Evolutionary conservation across 1,140 invertebrate species (phyloP).

Genomic region (Lordiphosa mommai): DNA sequence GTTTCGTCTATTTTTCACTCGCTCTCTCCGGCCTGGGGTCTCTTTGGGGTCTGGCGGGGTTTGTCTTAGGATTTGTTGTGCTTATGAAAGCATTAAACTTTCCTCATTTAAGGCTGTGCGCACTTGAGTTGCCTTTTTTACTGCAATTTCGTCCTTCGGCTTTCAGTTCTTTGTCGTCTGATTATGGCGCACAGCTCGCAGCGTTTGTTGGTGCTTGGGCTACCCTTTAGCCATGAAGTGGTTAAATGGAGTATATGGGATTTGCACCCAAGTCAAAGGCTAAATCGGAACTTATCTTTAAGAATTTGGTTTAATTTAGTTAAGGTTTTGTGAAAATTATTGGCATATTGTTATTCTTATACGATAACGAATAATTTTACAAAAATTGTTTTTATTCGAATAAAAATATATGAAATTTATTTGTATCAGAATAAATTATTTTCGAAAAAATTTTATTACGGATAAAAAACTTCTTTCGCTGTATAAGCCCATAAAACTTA

Average conservation of each 20-base stretch:
- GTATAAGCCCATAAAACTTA: no score
- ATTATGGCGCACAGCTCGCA: conserved; percentile 56
- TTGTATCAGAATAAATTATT: no score
- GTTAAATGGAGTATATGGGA: not conserved
- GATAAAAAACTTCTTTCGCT: no score
- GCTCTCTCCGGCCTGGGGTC: conserved; percentile 7
- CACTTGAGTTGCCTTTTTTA: conserved; percentile 75
- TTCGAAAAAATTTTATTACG: no score
- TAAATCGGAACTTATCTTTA: not conserved
- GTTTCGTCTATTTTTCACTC: conserved; percentile 71
- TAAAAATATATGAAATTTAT: no score
- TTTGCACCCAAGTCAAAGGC: not conserved
- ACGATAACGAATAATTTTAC: no score
- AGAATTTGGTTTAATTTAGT: not conserved
- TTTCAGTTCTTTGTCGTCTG: conserved; percentile 40
- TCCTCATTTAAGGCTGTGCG: conserved; percentile 72
- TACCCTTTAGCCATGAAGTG: conserved; percentile 7
- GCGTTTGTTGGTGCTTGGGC: conserved; percentile 22
- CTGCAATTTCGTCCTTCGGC: conserved; percentile 65
- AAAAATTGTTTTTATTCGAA: no score
- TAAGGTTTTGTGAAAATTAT: no score
- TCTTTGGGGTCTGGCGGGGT: conserved; percentile 11
- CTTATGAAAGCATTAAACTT: conserved; percentile 78
- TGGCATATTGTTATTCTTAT: no score
- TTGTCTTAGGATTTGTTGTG: conserved; percentile 76